Evolutionary conservation across 2,888 invertebrate species (phyloP).

Genomic region (Trissolcus japonicus): DNA sequence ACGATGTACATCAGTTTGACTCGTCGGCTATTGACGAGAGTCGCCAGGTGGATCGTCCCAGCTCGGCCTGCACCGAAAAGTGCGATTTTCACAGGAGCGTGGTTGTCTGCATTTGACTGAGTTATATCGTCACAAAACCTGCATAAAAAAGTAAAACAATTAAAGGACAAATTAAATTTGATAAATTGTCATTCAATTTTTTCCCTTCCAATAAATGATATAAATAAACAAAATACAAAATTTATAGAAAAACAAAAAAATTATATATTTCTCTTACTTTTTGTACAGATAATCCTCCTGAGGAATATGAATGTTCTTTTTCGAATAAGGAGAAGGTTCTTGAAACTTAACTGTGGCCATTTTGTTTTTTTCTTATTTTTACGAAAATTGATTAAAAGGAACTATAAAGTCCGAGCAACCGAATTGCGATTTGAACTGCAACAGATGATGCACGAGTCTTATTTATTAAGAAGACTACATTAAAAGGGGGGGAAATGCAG

Average conservation of each 20-base stretch:
- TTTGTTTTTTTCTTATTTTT: not conserved
- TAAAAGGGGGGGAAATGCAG: too few species aligned
- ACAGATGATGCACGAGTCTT: too few species aligned
- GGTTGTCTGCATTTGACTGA: slow-evolving; percentile 66
- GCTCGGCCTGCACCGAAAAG: slow-evolving; percentile 81
- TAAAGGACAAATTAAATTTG: not conserved
- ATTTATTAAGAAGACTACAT: too few species aligned
- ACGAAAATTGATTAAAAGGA: too few species aligned
- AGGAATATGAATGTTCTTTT: slow-evolving; percentile 69
- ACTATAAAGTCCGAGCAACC: too few species aligned
- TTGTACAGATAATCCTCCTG: slow-evolving; percentile 77
- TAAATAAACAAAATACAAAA: not conserved
- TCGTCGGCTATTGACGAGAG: slow-evolving; percentile 77
- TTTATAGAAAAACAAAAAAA: not conserved
- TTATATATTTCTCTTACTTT: slow-evolving; percentile 72
- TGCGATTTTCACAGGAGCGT: slow-evolving; percentile 76
- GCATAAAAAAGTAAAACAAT: slow-evolving; percentile 21
- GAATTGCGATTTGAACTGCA: too few species aligned
- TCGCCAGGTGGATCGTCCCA: slow-evolving; percentile 80
- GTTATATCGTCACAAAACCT: slow-evolving; percentile 77
- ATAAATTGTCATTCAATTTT: not conserved
- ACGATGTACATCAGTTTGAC: slow-evolving; percentile 79
- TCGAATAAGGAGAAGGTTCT: slow-evolving; percentile 77
- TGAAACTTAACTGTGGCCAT: slow-evolving; percentile 79
- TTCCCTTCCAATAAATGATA: not conserved